These are phyloP conservation scores for Drosophila melanica DNA, from an alignment of 1,140 invertebrate genomes.

Conservation along the genomic window DNA sequence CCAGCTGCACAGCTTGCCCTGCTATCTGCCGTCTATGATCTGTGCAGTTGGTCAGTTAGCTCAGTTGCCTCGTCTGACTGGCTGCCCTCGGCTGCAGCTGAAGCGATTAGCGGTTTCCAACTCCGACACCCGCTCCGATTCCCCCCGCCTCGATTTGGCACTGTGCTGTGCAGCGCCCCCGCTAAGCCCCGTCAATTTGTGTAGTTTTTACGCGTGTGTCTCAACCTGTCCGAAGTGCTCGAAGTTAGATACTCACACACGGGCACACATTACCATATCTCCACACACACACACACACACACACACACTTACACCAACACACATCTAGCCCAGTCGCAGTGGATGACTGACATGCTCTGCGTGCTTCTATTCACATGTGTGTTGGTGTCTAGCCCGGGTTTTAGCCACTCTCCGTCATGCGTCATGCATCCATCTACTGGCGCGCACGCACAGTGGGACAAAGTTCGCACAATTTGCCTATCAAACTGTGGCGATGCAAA, in stretches of 20 bases:
- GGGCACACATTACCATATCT: constrained; percentile 54
- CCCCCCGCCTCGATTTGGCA: neutral
- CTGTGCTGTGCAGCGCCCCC: constrained; percentile 32
- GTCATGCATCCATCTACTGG: constrained; percentile 74
- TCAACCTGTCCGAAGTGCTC: constrained; percentile 74
- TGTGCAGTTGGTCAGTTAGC: constrained; percentile 74
- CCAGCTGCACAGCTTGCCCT: constrained; percentile 29
- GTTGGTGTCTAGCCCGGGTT: constrained; percentile 53
- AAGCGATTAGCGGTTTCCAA: constrained; percentile 72
- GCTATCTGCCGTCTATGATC: constrained; percentile 83
- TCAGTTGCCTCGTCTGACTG: constrained; percentile 50
- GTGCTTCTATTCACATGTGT: constrained; percentile 30
- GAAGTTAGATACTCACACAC: constrained; percentile 66
- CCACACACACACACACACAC: constrained; percentile 30
- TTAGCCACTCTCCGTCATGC: constrained; percentile 61
- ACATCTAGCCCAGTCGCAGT: constrained; percentile 39
- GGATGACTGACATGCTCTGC: constrained; percentile 47
- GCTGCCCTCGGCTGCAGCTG: constrained; percentile 56
- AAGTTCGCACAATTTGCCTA: neutral
- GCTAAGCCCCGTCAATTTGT: constrained; percentile 67
- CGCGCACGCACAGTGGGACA: constrained; percentile 55
- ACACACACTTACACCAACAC: constrained; percentile 29
- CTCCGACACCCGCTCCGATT: constrained; percentile 6
- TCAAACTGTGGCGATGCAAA: too few relatives aligned
- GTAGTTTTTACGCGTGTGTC: constrained; percentile 80